A percentile compares a stretch with the other conserved stretches of the same genome.
These are phyloP conservation scores for Tolmerus cingulatus DNA, from an alignment of 2,888 invertebrate species.

Conservation along the genomic window DNA sequence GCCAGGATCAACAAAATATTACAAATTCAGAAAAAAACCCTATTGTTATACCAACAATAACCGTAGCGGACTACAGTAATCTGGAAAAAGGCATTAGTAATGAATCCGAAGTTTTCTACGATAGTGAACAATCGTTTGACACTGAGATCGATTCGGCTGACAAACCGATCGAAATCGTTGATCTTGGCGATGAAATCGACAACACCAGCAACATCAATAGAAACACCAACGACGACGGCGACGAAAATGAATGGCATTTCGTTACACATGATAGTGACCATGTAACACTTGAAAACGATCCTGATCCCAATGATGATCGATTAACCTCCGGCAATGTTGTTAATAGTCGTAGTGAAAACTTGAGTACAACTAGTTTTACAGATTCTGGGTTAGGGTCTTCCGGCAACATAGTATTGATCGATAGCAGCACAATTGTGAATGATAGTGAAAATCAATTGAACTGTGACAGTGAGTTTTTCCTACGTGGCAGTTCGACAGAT, in stretches of 20 bases:
- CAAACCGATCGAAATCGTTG: constrained; percentile 44
- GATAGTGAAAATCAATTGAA: constrained; percentile 7
- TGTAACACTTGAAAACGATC: constrained; percentile 27
- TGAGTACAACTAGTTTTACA: constrained; percentile 44
- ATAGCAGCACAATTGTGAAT: background rate
- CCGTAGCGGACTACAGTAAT: constrained; percentile 58
- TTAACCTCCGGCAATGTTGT: background rate
- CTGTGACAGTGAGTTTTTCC: constrained; percentile 43
- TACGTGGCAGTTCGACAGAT: constrained; percentile 58
- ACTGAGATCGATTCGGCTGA: background rate
- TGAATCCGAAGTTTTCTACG: constrained; percentile 57
- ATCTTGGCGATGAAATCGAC: constrained; percentile 52
- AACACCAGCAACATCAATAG: constrained; percentile 51
- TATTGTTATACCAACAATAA: constrained; percentile 57
- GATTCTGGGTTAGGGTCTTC: constrained; percentile 58
- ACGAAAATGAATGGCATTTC: constrained; percentile 52
- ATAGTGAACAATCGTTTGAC: constrained; percentile 48
- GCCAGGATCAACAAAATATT: background rate
- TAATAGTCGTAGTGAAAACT: constrained; percentile 38
- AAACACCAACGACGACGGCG: constrained; percentile 49
- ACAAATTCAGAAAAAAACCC: background rate
- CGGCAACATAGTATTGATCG: constrained; percentile 13
- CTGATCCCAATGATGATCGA: constrained; percentile 4
- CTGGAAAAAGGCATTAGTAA: background rate
- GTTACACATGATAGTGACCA: constrained; percentile 44